These are phyloP conservation scores for Luffia ferchaultella DNA, from an alignment of 2,888 invertebrate species.

Conservation along the genomic window DNA sequence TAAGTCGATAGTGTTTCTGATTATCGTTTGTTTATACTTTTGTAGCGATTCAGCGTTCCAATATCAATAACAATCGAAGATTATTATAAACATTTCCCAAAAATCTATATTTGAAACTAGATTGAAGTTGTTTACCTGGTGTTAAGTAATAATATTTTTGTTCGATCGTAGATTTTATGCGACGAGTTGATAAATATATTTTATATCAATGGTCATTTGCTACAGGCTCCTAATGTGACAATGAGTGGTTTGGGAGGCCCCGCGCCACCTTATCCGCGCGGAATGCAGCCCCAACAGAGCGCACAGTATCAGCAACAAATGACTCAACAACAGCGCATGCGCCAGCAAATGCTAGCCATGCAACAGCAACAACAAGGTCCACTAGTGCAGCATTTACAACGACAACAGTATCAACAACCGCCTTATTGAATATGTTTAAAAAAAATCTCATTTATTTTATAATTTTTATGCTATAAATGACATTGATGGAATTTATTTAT, in stretches of 20 bases:
- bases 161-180: no score
- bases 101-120: neutral
- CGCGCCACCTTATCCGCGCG: slow-evolving; percentile 80
- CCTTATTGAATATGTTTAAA: slow-evolving; percentile 30
- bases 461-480: no score
- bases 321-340: slow-evolving; percentile 66
- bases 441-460: no score
- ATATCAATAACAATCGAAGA: no score
- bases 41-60: no score
- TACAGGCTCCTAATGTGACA: slow-evolving; percentile 83
- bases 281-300: slow-evolving; percentile 60
- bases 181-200: neutral
- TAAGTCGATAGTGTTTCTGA: no score
- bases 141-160: neutral
- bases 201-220: slow-evolving; percentile 4
- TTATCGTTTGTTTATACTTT: no score
- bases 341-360: slow-evolving; percentile 74
- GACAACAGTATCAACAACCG: slow-evolving; percentile 55
- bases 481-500: no score
- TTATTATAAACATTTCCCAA: no score
- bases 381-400: slow-evolving; percentile 53
- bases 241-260: slow-evolving; percentile 84
- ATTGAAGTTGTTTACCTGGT: neutral
- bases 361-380: slow-evolving; percentile 71
- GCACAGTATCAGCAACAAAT: slow-evolving; percentile 70